Base-by-base conservation (phyloP, 2,797 vertebrate species). In the Poeciliopsis turneri region DNA sequence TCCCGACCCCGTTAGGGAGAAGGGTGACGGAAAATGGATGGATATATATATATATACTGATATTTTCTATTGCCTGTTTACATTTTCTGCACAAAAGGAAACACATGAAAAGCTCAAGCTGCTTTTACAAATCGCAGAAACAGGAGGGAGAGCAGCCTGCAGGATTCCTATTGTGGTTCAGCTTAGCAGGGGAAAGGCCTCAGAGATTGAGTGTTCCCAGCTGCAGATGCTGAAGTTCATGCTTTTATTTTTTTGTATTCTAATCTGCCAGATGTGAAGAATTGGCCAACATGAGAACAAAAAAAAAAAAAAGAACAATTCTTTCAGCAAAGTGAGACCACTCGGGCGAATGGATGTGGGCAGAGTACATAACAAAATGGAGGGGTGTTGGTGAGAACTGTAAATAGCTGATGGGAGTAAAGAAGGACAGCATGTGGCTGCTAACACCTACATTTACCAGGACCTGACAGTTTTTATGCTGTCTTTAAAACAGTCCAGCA, bases 281-380 rank as follows among this genome's bases (percentile, higher is more conserved):
- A 91, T 86, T 84, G 90, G 90, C 87, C 85, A 89, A 80, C 77
- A 83, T 75, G 83, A 91, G 88, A 84, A 87, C 84, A 86, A 88
- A 70, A 36, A 36, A 39, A 36, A 41, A 68, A 15, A 45, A 25
- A 13, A 70, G 41, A 45, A 15, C 88, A 87, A 90, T 88, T 92
- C 87, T 92, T 75, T 74, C 79, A 46, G 84, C 86, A 81, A 53
- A 51, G 86, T 81, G 84, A 88, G 86, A 93, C 86, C 85, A 92
- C 77, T 92, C 89, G 88, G 91, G 92, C 89, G 90, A 92, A 78
- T 72, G 74, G 87, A 84, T 82, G 93, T 94, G 91, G 94, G 93
- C 90, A 88, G 89, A 89, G 90, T 80, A 89, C 92, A 92, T 91
- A 93, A 94, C 94, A 95, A 94, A 94, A 95, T 93, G 94, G 92